Percentiles rank a stretch among this genome's conserved stretches.
Conservation (phyloP, 1,140 invertebrate genomes). For the Amphibalanus amphitrite region DNA sequence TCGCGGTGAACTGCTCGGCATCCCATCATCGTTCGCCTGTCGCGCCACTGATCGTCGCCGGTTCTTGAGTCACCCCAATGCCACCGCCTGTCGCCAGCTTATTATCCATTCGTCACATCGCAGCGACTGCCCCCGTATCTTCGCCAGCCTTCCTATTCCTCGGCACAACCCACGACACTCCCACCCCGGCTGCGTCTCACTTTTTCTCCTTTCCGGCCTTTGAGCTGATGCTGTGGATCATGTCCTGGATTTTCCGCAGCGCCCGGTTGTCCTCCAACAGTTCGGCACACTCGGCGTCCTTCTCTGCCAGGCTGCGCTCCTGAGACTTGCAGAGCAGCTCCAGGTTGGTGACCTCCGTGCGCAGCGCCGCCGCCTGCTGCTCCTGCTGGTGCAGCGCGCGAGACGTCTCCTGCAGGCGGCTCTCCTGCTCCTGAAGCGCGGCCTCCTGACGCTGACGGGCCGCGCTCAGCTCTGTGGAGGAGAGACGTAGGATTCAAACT, state of each 20-base stretch:
- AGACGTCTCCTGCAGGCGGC: neutral
- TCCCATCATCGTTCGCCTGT: too few species aligned
- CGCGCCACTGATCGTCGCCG: too few species aligned
- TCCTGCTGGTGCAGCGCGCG: neutral
- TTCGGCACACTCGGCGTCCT: neutral
- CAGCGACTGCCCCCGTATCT: too few species aligned
- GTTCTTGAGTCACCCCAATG: too few species aligned
- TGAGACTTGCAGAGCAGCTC: slow-evolving; percentile 3
- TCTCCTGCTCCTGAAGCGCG: neutral
- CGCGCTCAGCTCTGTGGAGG: neutral
- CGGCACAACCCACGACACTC: too few species aligned
- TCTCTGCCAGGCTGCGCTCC: neutral
- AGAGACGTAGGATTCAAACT: too few species aligned
- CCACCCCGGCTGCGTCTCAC: neutral
- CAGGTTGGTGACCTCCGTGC: neutral
- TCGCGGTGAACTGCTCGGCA: too few species aligned
- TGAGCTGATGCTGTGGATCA: slow-evolving; percentile 4
- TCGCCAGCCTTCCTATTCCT: too few species aligned
- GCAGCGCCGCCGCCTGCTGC: neutral
- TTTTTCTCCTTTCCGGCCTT: neutral
- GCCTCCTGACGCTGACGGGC: neutral
- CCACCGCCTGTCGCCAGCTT: too few species aligned
- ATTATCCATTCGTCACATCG: too few species aligned
- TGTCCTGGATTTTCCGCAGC: slow-evolving; percentile 3
- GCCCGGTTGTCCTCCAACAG: neutral